Percentiles rank a stretch among this genome's conserved stretches.
Evolutionary conservation across 2,113 vertebrate genomes (phyloP).

Genomic region (human): GRCh38 chr4:71450001-71450500

Average conservation of each 20-base stretch:
- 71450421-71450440: constrained; percentile 95
- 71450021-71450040: constrained; percentile 13
- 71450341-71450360: background rate
- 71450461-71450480: constrained; percentile 99
- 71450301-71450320: background rate
- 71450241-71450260: background rate
- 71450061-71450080: constrained; percentile 19
- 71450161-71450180: background rate
- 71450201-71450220: background rate
- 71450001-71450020: background rate
- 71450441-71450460: constrained; percentile 98
- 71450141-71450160: background rate
- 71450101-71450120: background rate
- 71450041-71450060: constrained; percentile 39
- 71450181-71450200: background rate
- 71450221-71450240: background rate
- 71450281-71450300: background rate
- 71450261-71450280: background rate
- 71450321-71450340: background rate
- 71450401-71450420: constrained; percentile 99
- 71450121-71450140: background rate
- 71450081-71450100: background rate
- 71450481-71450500: constrained; percentile 97
- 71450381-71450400: constrained; percentile 95
- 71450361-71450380: background rate